A percentile compares a stretch with the other conserved stretches of the same genome.
These are phyloP conservation scores for Natator depressus DNA, from an alignment of 2,113 vertebrate species.

Conservation along the genomic window DNA sequence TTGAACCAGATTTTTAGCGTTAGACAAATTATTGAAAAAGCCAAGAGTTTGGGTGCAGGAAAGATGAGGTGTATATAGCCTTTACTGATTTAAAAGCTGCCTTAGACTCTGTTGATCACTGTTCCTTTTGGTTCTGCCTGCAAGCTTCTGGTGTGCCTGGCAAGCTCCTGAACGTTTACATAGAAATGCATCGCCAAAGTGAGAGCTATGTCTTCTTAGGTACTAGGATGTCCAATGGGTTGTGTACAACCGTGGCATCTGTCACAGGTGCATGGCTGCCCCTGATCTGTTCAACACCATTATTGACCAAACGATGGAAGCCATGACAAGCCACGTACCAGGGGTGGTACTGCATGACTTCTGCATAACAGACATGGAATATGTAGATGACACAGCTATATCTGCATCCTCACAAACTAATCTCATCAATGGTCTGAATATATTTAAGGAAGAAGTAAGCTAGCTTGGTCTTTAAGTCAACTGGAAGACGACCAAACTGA, in stretches of 20 bases:
- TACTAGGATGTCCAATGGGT: neutral
- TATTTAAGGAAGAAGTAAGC: neutral
- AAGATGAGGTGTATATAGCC: neutral
- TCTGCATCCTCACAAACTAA: neutral
- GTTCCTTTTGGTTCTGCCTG: neutral
- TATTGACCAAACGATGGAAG: neutral
- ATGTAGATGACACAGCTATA: neutral
- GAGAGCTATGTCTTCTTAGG: neutral
- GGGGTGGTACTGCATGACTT: neutral
- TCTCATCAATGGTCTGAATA: neutral
- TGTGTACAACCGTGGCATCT: neutral
- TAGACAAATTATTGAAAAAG: neutral
- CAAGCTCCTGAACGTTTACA: neutral
- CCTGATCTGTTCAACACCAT: neutral
- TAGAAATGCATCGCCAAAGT: neutral
- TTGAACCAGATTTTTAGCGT: neutral
- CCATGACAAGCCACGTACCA: neutral
- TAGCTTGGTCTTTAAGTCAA: neutral
- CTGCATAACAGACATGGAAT: neutral
- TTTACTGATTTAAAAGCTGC: no score
- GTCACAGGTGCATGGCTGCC: neutral
- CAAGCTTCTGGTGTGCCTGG: neutral
- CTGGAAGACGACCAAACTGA: neutral
- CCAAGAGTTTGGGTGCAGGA: neutral
- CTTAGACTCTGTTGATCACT: neutral